Evolutionary conservation across 2,113 vertebrate genomes (phyloP).

Genomic region (Proteles cristata): DNA sequence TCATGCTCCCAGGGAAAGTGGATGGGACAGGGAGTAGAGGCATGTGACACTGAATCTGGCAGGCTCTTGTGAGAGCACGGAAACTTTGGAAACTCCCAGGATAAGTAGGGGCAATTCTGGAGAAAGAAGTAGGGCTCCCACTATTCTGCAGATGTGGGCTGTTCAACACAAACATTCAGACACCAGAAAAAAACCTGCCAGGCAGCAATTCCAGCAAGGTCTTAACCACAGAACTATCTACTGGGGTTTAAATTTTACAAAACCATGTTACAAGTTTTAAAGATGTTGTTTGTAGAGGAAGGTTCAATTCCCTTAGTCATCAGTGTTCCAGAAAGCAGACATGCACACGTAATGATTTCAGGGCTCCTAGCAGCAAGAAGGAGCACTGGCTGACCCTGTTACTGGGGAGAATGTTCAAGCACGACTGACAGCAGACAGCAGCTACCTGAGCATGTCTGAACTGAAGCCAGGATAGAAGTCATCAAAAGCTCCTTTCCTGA

Average conservation of each 20-base stretch:
- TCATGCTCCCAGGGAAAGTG: neutral
- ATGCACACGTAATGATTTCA: neutral
- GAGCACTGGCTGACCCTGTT: neutral
- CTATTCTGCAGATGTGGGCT: neutral
- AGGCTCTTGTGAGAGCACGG: neutral
- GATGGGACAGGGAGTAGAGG: neutral
- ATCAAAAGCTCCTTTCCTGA: constrained; percentile 52
- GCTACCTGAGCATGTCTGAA: neutral
- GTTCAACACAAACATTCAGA: neutral
- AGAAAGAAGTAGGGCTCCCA: neutral
- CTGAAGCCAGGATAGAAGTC: neutral
- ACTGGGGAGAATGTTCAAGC: neutral
- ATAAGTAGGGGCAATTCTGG: neutral
- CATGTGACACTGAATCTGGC: neutral
- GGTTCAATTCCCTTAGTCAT: neutral
- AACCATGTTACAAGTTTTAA: neutral
- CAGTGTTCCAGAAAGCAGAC: neutral
- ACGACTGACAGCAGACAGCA: neutral
- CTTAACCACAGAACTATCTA: neutral
- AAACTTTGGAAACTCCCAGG: neutral
- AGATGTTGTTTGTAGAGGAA: neutral
- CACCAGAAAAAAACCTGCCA: neutral
- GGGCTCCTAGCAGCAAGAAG: neutral
- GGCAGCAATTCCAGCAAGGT: neutral
- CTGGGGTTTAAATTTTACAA: neutral